A percentile compares a stretch with the other conserved stretches of the same genome.
phyloP scores from a whole-genome alignment of 2,797 vertebrate species.

The Pseudomugil tenellus region DNA sequence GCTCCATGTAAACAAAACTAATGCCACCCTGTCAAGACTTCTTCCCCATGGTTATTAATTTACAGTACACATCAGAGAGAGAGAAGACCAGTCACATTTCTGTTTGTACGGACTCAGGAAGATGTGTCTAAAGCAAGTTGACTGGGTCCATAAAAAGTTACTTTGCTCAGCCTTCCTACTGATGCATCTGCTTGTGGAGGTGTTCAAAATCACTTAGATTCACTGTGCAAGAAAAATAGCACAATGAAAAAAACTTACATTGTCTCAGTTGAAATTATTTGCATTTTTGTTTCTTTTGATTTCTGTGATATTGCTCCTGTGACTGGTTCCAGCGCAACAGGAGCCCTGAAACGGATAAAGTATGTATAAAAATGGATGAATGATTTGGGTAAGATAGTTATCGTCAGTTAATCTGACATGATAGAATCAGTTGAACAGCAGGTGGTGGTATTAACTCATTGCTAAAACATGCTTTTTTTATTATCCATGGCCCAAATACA shows the following conservation, averaged over 20 bases:
- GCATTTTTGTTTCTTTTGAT: too few species aligned
- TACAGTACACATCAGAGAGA: too few species aligned
- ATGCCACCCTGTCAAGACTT: too few species aligned
- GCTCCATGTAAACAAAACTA: too few species aligned
- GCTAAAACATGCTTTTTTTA: neutral
- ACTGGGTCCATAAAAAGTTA: too few species aligned
- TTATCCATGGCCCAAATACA: neutral
- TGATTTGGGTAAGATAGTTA: neutral
- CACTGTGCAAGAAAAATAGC: neutral
- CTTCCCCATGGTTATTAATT: too few species aligned
- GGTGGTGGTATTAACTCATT: slow-evolving; percentile 35
- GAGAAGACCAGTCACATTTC: neutral
- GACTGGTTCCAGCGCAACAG: too few species aligned
- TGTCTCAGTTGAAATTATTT: neutral
- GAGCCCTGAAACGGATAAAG: too few species aligned
- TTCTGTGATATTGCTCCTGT: too few species aligned
- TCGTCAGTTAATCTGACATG: neutral
- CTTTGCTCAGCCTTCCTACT: neutral
- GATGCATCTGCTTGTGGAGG: neutral
- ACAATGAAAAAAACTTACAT: neutral
- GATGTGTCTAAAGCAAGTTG: neutral
- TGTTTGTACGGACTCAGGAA: neutral
- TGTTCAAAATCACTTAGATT: neutral
- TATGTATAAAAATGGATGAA: neutral
- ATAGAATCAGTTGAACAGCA: slow-evolving; percentile 27